Base-by-base conservation (phyloP, 2,888 invertebrate genomes). In the Calameuta idolon region DNA sequence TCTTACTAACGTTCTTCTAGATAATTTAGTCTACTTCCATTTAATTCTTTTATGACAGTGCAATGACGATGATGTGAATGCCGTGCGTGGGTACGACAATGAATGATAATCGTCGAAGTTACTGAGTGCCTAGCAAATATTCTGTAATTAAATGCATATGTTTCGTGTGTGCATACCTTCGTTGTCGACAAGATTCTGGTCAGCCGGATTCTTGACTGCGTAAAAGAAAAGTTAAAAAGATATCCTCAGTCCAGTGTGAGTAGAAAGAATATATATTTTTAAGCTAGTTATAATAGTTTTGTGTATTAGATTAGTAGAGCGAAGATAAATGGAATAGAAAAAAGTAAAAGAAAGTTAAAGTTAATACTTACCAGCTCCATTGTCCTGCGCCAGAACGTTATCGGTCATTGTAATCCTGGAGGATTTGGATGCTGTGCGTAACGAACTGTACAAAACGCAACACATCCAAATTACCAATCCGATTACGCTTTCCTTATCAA, bases 401-500 rank as follows among this genome's bases (percentile, higher is more conserved):
- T 97, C 96, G 0, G 96, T 95, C 94, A 97, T 96, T 40, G 97
- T 97, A 82, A 99, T 95, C 92, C 97, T 97, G 35, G 98, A 98
- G 0, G 97, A 97, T 87, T 96, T 96, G 37, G 97, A 97, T 33
- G 98, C 98, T n/a, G 98, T 97, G 73, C 98, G 95, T 80, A 99
- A 94, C 85, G 98, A 97, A 23, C 99, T 99, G 92, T 99, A 99
- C 77, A 99, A 93, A 76, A 99, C 97, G 92, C 98, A 99, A 88
- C 96, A 94, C 92, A 98, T 95, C 98, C 98, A 99, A 87, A 99
- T 96, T 75, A 96, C 92, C 84, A 99, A 94, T 74, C 98, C 98
- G 86, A 99, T 95, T 84, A 99, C 95, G 85, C 98, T 97, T 90
- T 98, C 96, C 85, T 96, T 96, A 92, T 97, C 97, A 91, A 98